A percentile compares a stretch with the other conserved stretches of the same genome.
Conservation (phyloP, 2,113 vertebrate genomes). For the Chinchilla lanigera region DNA sequence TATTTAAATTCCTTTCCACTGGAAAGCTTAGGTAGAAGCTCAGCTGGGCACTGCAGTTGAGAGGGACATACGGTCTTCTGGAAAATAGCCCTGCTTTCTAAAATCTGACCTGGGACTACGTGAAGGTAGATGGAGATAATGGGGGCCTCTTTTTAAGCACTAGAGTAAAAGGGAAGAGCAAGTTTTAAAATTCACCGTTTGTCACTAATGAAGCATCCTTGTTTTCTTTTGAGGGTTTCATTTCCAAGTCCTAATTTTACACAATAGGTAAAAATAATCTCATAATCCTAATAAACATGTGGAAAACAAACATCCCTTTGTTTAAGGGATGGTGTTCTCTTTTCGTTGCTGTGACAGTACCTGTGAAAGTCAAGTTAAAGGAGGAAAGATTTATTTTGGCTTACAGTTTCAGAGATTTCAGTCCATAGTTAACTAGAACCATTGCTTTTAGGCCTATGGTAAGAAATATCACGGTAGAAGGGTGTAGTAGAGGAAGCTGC, state of each 20-base stretch:
- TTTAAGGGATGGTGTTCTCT: not conserved
- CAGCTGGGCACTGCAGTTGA: not conserved
- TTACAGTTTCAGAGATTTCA: not conserved
- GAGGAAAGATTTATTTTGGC: not conserved
- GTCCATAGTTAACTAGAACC: not conserved
- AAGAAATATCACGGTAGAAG: not conserved
- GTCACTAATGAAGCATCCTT: not conserved
- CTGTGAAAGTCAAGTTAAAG: not conserved
- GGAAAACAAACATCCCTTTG: constrained; percentile 5
- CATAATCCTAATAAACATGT: not conserved
- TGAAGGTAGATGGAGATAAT: not conserved
- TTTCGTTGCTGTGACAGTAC: not conserved
- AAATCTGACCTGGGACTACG: not conserved
- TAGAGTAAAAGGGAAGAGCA: not conserved
- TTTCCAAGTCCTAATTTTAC: constrained; percentile 24
- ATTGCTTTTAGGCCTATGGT: not conserved
- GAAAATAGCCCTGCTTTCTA: not conserved
- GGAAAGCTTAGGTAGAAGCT: constrained; percentile 3
- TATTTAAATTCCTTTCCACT: not conserved
- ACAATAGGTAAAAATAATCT: not conserved
- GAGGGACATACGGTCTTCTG: not conserved
- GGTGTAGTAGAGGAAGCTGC: not conserved
- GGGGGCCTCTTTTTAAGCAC: not conserved
- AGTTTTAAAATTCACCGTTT: not conserved
- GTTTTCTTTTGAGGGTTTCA: not conserved